phyloP scores from a whole-genome alignment of 2,888 invertebrate genomes.

The Melanostoma scalare region DNA sequence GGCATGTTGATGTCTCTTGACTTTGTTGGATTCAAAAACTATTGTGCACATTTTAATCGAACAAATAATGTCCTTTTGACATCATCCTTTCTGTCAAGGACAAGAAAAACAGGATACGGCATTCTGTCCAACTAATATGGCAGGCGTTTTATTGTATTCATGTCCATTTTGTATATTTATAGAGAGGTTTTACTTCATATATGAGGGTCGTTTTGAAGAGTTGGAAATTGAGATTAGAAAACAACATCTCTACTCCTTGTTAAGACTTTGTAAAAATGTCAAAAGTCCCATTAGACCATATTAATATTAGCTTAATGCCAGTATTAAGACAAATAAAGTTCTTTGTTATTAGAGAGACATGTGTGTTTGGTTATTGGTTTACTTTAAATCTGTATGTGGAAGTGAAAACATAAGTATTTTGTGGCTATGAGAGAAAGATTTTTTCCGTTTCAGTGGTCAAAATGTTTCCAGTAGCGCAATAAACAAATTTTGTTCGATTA shows the following conservation, averaged over 20 bases:
- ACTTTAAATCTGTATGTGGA: too few relatives aligned
- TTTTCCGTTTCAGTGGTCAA: background rate
- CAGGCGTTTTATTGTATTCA: constrained; percentile 18
- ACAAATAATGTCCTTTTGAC: constrained; percentile 37
- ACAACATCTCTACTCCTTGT: constrained; percentile 1
- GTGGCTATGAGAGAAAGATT: background rate
- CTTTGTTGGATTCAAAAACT: constrained; percentile 21
- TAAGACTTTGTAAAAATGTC: constrained; percentile 17
- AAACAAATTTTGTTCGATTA: too few relatives aligned
- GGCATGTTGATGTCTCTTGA: background rate
- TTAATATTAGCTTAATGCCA: constrained; percentile 10
- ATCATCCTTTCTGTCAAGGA: constrained; percentile 25
- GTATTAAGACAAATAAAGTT: background rate
- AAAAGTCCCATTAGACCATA: constrained; percentile 26
- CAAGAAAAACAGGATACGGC: constrained; percentile 12
- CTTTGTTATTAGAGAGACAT: background rate
- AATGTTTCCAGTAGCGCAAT: too few relatives aligned
- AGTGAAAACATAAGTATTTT: background rate
- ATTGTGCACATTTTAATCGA: constrained; percentile 39
- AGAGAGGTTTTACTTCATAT: background rate
- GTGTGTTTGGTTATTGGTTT: background rate
- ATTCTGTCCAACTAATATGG: constrained; percentile 25
- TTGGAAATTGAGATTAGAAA: constrained; percentile 26
- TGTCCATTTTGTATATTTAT: constrained; percentile 11
- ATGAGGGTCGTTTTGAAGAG: constrained; percentile 24